Evolutionary conservation across 2,888 invertebrate genomes (phyloP).

Genomic region (Odontocolon sp.): DNA sequence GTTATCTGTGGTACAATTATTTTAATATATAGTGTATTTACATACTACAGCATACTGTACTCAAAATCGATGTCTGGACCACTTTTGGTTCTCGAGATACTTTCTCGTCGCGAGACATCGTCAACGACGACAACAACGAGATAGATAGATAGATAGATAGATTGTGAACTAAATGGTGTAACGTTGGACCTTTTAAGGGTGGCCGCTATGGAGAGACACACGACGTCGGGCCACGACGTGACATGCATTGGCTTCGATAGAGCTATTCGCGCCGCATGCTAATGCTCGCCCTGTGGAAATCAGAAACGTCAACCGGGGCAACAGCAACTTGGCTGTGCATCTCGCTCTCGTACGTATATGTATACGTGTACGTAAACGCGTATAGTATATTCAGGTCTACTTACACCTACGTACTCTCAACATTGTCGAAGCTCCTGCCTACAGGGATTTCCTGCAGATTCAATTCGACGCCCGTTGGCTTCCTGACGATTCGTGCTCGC

Average conservation of each 20-base stretch:
- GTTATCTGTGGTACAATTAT: too few relatives aligned
- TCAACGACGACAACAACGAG: conserved; percentile 2
- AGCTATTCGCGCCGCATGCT: conserved; percentile 74
- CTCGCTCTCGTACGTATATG: conserved; percentile 22
- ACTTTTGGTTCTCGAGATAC: neutral
- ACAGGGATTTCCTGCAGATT: conserved; percentile 75
- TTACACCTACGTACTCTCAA: neutral
- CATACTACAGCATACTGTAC: too few relatives aligned
- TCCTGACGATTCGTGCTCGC: conserved; percentile 49
- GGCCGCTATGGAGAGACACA: conserved; percentile 51
- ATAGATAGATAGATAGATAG: neutral
- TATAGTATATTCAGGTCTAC: conserved; percentile 1
- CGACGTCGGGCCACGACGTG: conserved; percentile 65
- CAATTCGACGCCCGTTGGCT: conserved; percentile 69
- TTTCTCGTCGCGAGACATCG: neutral
- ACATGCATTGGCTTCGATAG: conserved; percentile 73
- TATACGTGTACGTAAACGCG: neutral
- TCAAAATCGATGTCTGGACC: neutral
- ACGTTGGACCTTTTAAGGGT: conserved; percentile 73
- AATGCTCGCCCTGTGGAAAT: conserved; percentile 73
- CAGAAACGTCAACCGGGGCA: conserved; percentile 75
- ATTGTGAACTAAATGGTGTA: conserved; percentile 69
- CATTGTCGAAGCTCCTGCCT: conserved; percentile 59
- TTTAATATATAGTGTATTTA: too few relatives aligned
- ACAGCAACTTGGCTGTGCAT: conserved; percentile 60